Evolutionary conservation across 2,888 invertebrate genomes (phyloP).

Genomic region (Agonum fuliginosum): DNA sequence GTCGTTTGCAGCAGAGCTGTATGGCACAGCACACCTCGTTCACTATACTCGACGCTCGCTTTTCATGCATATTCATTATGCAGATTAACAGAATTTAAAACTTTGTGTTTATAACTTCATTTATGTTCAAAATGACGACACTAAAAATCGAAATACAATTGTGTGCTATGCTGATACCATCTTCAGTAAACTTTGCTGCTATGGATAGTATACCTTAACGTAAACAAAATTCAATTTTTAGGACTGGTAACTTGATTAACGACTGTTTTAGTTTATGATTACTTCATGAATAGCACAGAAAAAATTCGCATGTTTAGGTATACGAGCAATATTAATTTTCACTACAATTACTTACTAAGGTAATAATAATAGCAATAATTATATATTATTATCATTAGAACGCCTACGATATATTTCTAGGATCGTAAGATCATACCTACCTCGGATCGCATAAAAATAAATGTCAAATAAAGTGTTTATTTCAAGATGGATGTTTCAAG

Average conservation of each 20-base stretch:
- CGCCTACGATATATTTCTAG: too few species aligned
- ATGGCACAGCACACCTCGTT: slow-evolving; percentile 30
- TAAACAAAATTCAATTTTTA: slow-evolving; percentile 26
- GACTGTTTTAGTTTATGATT: not conserved
- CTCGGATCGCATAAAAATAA: too few species aligned
- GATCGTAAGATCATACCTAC: too few species aligned
- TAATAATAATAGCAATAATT: too few species aligned
- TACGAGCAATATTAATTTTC: not conserved
- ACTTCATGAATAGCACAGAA: not conserved
- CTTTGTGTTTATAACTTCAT: slow-evolving; percentile 62
- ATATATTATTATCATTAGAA: too few species aligned
- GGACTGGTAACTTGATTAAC: not conserved
- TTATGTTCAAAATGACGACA: slow-evolving; percentile 54
- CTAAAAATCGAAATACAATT: slow-evolving; percentile 54
- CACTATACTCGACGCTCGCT: slow-evolving; percentile 35
- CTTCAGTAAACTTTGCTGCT: slow-evolving; percentile 33
- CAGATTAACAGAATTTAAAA: slow-evolving; percentile 67
- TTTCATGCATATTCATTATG: slow-evolving; percentile 69
- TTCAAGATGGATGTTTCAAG: too few species aligned
- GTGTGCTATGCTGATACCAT: slow-evolving; percentile 42
- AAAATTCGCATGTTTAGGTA: not conserved
- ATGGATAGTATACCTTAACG: not conserved
- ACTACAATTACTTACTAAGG: not conserved
- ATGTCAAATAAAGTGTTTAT: too few species aligned
- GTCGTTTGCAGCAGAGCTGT: slow-evolving; percentile 17